A percentile compares a stretch with the other conserved stretches of the same genome.
Evolutionary conservation across 2,888 invertebrate species (phyloP).

Genomic region (Melitaea athalia): DNA sequence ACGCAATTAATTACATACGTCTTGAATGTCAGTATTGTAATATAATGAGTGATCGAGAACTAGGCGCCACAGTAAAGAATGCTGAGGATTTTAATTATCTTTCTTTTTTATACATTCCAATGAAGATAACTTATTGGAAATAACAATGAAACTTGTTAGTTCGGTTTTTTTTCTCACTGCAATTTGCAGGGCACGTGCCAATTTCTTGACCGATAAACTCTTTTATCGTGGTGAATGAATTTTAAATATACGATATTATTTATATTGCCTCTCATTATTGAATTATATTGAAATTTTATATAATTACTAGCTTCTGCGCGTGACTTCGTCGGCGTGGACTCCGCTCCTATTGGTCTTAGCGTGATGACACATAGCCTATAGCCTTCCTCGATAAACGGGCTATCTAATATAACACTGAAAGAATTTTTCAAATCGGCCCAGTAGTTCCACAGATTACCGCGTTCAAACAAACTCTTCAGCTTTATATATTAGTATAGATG

Average conservation of each 20-base stretch:
- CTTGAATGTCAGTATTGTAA: conserved; percentile 42
- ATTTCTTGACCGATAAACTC: conserved; percentile 2
- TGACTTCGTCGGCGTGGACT: no score
- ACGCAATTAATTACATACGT: conserved; percentile 42
- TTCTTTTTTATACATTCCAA: conserved; percentile 31
- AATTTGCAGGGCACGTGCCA: conserved; percentile 30
- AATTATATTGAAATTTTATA: no score
- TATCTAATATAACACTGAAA: no score
- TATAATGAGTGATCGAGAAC: conserved; percentile 36
- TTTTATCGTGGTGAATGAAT: not conserved
- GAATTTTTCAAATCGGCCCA: no score
- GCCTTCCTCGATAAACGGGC: no score
- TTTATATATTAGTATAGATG: no score
- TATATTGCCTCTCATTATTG: no score
- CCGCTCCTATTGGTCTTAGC: no score
- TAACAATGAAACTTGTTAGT: conserved; percentile 19
- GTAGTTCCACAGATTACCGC: no score
- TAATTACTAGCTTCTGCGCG: no score
- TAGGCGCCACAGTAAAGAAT: conserved; percentile 33
- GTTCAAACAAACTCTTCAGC: no score
- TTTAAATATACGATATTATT: not conserved
- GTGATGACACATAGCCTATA: no score
- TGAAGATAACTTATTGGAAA: conserved; percentile 25
- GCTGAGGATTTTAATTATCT: conserved; percentile 25
- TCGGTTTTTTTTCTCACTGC: conserved; percentile 18